A percentile compares a stretch with the other conserved stretches of the same genome.
Evolutionary conservation across 2,113 vertebrate genomes (phyloP).

Genomic region (Paramisgurnus dabryanus): DNA sequence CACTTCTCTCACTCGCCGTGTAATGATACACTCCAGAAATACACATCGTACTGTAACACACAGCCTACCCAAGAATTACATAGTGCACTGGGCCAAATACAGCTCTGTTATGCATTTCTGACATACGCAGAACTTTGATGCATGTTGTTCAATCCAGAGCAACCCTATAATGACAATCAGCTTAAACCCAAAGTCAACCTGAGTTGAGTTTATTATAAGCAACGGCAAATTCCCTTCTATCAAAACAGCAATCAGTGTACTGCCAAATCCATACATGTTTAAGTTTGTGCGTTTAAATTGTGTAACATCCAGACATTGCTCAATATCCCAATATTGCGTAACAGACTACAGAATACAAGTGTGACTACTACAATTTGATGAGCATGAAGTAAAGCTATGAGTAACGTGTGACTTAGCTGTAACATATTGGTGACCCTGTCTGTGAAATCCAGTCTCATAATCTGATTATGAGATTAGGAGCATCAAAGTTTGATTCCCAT

Average conservation of each 20-base stretch:
- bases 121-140: not conserved
- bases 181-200: conserved; percentile 5
- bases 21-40: conserved; percentile 55
- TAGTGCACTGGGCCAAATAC: conserved; percentile 15
- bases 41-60: conserved; percentile 31
- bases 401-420: conserved; percentile 1
- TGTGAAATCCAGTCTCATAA: too few relatives aligned
- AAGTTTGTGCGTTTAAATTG: not conserved
- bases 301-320: conserved; percentile 19
- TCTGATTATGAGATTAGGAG: too few relatives aligned
- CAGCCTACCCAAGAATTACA: conserved; percentile 42
- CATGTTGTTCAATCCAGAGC: not conserved
- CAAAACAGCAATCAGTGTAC: too few relatives aligned
- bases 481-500: too few relatives aligned
- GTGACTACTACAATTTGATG: not conserved
- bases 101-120: conserved; percentile 16
- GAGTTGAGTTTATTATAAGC: not conserved
- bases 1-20: conserved; percentile 34
- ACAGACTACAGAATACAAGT: not conserved
- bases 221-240: too few relatives aligned
- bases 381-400: not conserved
- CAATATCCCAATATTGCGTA: conserved; percentile 2
- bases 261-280: too few relatives aligned
- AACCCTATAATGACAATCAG: conserved; percentile 31
- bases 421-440: too few relatives aligned